Evolutionary conservation across 2,113 vertebrate genomes (phyloP).

Genomic region (Podocnemis expansa): DNA sequence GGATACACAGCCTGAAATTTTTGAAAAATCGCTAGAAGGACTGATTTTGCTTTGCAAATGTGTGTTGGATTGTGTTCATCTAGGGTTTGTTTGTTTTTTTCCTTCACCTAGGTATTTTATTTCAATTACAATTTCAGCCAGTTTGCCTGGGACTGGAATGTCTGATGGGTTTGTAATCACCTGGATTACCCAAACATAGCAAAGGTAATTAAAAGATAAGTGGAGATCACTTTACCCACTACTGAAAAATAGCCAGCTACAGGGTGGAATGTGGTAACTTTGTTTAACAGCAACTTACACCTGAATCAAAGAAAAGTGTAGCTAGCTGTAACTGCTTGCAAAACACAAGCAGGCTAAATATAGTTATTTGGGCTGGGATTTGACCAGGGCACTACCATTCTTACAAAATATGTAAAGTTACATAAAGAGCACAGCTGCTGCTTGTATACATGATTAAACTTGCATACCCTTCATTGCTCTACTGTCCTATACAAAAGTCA

Average conservation of each 20-base stretch:
- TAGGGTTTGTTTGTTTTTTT: slow-evolving; percentile 12
- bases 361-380: fast-evolving
- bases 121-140: not conserved
- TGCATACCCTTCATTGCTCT: no score
- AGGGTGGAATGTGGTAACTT: not conserved
- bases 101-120: no score
- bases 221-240: not conserved
- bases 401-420: not conserved
- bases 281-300: not conserved
- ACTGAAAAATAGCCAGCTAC: not conserved
- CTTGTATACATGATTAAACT: not conserved
- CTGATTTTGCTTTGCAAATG: not conserved
- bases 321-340: not conserved
- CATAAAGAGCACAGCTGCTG: not conserved
- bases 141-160: not conserved
- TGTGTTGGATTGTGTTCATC: not conserved
- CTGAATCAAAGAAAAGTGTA: not conserved
- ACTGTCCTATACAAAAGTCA: no score
- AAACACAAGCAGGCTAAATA: not conserved
- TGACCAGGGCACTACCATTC: no score
- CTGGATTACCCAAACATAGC: not conserved
- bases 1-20: not conserved
- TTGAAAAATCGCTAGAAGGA: not conserved
- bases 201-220: not conserved
- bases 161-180: not conserved